Percentiles rank a stretch among this genome's conserved stretches.
Evolutionary conservation across 2,888 invertebrate species (phyloP).

Genomic region (Gastracanthus pulcherrimus): DNA sequence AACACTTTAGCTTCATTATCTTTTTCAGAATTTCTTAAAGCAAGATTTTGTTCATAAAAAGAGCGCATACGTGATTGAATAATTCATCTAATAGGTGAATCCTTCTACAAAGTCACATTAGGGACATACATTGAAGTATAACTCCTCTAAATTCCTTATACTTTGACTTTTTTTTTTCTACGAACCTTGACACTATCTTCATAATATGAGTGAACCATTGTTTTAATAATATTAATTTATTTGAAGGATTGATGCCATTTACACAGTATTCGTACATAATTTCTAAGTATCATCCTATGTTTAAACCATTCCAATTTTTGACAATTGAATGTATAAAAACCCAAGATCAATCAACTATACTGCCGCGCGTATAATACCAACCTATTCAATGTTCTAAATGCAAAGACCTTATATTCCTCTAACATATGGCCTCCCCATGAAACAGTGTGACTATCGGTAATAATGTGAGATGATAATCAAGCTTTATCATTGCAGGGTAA

Average conservation of each 20-base stretch:
- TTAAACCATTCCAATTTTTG: slow-evolving; percentile 46
- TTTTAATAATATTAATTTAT: slow-evolving; percentile 41
- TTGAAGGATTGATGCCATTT: background rate
- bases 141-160: too few species aligned
- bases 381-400: too few species aligned
- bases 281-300: slow-evolving; percentile 39
- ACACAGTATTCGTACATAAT: slow-evolving; percentile 37
- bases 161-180: too few species aligned
- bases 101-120: slow-evolving; percentile 47
- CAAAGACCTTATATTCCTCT: too few species aligned
- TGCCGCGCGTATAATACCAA: slow-evolving; percentile 50
- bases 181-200: slow-evolving; percentile 50
- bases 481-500: slow-evolving; percentile 40
- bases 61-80: slow-evolving; percentile 42
- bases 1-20: too few species aligned
- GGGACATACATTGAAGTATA: too few species aligned
- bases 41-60: too few species aligned
- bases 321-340: slow-evolving; percentile 46
- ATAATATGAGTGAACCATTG: slow-evolving; percentile 57
- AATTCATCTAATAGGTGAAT: slow-evolving; percentile 31
- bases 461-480: slow-evolving; percentile 36
- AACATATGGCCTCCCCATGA: slow-evolving; percentile 26
- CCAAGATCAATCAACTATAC: slow-evolving; percentile 56
- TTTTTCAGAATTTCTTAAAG: too few species aligned
- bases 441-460: slow-evolving; percentile 50